Evolutionary conservation across 2,888 invertebrate genomes (phyloP), one percentile per base, ranked within the genome.

Genomic region (Anagyrus pseudococci): DNA sequence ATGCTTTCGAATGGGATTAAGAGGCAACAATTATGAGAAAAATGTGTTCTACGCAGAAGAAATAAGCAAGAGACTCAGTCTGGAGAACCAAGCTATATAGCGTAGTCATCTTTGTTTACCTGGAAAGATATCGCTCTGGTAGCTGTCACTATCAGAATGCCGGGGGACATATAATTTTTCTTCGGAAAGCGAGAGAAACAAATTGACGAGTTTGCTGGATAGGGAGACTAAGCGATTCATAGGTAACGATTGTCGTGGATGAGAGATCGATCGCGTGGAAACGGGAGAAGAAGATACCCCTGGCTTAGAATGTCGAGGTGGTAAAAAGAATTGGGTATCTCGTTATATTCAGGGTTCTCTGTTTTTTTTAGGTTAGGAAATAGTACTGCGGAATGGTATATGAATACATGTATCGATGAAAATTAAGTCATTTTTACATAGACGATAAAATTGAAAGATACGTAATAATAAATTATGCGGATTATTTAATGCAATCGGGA

Each of bases 61-160:
- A 37, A 10, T 29, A 29, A 29, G 29, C 4, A 29, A 29, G 8
- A 8, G 33, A 2, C n/a, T n/a, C n/a, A n/a, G n/a, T n/a, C n/a
- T n/a, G n/a, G 33, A 8, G 33, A 37, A 8, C 26, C 37, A 19
- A 13, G 17, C 23, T 10, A 6, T 4, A 8, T 17, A 25, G 50
- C 61, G n/a, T n/a, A 50, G 56, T 61, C 56, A 26, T 37, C n/a
- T 50, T 37, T 37, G n/a, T 43, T 61, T 46, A 61, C 29, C 46
- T n/a, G 33, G 13, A 15, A 15, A 15, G 15, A 15, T 22, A n/a
- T 26, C 61, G 23, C 19, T 17, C 46, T 20, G 43, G 17, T 37
- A 48, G 47, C 60, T 50, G 61, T 61, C 61, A 56, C 26, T 57
- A 15, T 49, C 55, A 55, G 37, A 40, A 2, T 15, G 15, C 20